Base-by-base conservation (phyloP, 2,797 vertebrate genomes). In the Perodicticus potto region DNA sequence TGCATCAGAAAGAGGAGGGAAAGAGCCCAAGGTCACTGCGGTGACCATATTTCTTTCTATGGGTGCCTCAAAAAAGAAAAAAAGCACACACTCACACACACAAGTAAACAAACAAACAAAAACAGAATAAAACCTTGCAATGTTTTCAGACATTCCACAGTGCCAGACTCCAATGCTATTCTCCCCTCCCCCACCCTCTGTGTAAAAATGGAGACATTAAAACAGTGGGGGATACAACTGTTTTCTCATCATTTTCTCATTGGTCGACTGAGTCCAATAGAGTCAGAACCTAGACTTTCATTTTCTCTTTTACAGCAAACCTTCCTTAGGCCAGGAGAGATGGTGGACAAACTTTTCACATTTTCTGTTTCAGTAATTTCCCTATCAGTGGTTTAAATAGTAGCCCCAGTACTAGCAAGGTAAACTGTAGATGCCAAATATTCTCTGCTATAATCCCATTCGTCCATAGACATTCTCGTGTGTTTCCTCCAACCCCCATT, bases 381-480 rank as follows among this genome's bases (percentile, higher is more conserved):
- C 22, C 45, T 63, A 72, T 43, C n/a, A 74, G 49, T 57, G 61
- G 29, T 69, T 74, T 73, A 63, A 89, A 53, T 12, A 94, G 27
- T 14, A 32, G 45, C 27, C 6, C 57, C 27, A 34, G 6, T 37
- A 63, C 8, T 84, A 70, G 45, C 70, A 84, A 74, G 27, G n/a
- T 34, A 40, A 89, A 86, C 1, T 86, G 70, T 17, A 96, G 40
- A 34, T 27, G 49, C 19, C 65, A 10, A 37, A 6, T 23, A 40
- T 49, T 92, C 61, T 86, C 57, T 32, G 34, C 49, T 8, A 19
- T 2, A 45, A 86, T 8, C 37, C 25, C 34, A 22, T 20, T 23
- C 2, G 7, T 20, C 27, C 5, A 2, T 8, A 61, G 25, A 84
- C 8, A 14, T n/a, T 16, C 43, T 7, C 5, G 6, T 0, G 2